Percentiles rank a stretch among this genome's conserved stretches.
These are phyloP conservation scores for Premnoplex brunnescens DNA, from an alignment of 2,797 vertebrate genomes.

Conservation along the genomic window DNA sequence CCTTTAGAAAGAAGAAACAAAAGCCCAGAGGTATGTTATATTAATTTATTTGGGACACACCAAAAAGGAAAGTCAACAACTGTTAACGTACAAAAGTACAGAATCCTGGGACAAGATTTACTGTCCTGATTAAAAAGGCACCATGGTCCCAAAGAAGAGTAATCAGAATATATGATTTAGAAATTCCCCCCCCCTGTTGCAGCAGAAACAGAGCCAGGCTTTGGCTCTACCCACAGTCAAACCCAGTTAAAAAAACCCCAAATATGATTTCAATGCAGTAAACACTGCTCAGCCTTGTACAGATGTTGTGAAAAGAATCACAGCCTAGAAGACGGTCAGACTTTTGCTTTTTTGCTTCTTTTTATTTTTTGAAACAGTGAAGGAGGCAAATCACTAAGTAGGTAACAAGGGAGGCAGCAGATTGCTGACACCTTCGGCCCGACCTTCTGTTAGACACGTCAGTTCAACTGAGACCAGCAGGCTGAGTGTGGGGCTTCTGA, in stretches of 20 bases:
- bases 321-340: neutral
- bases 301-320: neutral
- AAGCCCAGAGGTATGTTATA: slow-evolving; percentile 37
- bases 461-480: neutral
- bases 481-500: slow-evolving; percentile 16
- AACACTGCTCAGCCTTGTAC: slow-evolving; percentile 41
- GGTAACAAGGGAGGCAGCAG: neutral
- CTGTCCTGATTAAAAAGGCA: slow-evolving; percentile 70
- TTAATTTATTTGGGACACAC: slow-evolving; percentile 73
- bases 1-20: slow-evolving; percentile 43
- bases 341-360: neutral
- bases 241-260: slow-evolving; percentile 18
- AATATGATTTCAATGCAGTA: neutral
- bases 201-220: slow-evolving; percentile 62
- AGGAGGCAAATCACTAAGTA: neutral
- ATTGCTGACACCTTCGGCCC: neutral
- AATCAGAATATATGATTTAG: slow-evolving; percentile 53
- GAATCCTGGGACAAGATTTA: slow-evolving; percentile 67
- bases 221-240: slow-evolving; percentile 61
- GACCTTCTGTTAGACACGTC: neutral
- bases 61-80: slow-evolving; percentile 62
- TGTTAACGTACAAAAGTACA: slow-evolving; percentile 70
- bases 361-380: neutral
- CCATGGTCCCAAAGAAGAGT: slow-evolving; percentile 65
- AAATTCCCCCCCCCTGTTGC: slow-evolving; percentile 23